Percentiles rank a stretch among this genome's conserved stretches.
Evolutionary conservation across 2,797 vertebrate species (phyloP).

Genomic region (Enteromius thamalakanensis): DNA sequence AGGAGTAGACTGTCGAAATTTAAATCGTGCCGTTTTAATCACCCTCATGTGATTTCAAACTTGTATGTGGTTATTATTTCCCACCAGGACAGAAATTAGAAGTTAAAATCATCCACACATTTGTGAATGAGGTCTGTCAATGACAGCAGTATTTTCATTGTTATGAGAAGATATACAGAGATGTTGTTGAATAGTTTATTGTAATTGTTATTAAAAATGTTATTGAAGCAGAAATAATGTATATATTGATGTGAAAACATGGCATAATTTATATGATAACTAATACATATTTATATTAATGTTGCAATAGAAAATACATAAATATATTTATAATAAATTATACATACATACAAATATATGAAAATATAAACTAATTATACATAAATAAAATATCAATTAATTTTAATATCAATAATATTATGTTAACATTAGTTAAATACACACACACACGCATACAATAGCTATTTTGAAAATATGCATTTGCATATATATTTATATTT

Average conservation of each 20-base stretch:
- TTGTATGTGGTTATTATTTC: background rate
- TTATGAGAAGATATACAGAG: background rate
- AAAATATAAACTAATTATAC: background rate
- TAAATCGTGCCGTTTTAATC: background rate
- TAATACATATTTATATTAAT: too few species aligned
- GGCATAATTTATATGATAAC: too few species aligned
- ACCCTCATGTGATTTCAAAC: background rate
- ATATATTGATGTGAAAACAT: too few species aligned
- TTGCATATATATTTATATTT: too few species aligned
- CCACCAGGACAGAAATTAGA: background rate
- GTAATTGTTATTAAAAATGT: too few species aligned
- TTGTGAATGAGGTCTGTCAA: background rate
- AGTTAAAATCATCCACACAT: background rate
- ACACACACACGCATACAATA: too few species aligned
- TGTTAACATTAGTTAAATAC: too few species aligned
- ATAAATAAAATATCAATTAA: background rate
- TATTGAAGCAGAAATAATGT: too few species aligned
- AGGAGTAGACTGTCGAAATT: background rate
- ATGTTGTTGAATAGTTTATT: too few species aligned
- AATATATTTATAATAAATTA: conserved; percentile 4
- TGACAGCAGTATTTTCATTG: background rate
- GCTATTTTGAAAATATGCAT: too few species aligned
- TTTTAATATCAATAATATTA: background rate
- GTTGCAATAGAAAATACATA: background rate
- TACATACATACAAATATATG: too few species aligned